Evolutionary conservation across 2,797 vertebrate genomes (phyloP).

Genomic region (Threskiornis aethiopicus): DNA sequence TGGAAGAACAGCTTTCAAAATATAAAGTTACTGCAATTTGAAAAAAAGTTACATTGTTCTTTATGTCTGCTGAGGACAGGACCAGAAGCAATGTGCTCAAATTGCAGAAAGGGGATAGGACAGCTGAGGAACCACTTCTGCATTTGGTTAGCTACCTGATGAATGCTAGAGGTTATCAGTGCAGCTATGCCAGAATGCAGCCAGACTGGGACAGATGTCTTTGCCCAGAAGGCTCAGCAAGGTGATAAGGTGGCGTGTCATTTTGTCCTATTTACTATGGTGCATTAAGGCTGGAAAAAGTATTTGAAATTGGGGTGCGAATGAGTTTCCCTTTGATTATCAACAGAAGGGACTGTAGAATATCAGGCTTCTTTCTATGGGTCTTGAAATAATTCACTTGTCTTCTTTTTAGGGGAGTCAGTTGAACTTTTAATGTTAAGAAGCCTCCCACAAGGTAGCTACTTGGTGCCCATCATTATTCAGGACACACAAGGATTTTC

Average conservation of each 20-base stretch:
- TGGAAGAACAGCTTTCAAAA: neutral
- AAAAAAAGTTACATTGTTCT: neutral
- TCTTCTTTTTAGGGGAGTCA: constrained; percentile 66
- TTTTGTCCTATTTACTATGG: neutral
- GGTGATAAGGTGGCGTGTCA: neutral
- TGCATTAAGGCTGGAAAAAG: neutral
- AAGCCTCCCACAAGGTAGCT: constrained; percentile 74
- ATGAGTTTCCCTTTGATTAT: neutral
- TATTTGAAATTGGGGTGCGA: neutral
- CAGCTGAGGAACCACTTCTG: neutral
- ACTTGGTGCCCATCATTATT: constrained; percentile 77
- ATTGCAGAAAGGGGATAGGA: neutral
- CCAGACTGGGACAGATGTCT: neutral
- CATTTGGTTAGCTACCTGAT: neutral
- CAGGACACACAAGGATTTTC: constrained; percentile 76
- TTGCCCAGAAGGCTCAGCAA: neutral
- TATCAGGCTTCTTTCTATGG: neutral
- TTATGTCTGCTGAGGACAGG: neutral
- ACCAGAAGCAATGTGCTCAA: neutral
- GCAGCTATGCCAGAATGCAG: neutral
- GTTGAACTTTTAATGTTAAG: constrained; percentile 70
- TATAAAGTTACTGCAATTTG: neutral
- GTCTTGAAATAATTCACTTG: neutral
- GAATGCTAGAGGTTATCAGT: neutral
- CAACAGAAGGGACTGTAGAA: neutral